Base-by-base conservation (phyloP, 1,140 invertebrate genomes). In the Lutraria rhynchaena region DNA sequence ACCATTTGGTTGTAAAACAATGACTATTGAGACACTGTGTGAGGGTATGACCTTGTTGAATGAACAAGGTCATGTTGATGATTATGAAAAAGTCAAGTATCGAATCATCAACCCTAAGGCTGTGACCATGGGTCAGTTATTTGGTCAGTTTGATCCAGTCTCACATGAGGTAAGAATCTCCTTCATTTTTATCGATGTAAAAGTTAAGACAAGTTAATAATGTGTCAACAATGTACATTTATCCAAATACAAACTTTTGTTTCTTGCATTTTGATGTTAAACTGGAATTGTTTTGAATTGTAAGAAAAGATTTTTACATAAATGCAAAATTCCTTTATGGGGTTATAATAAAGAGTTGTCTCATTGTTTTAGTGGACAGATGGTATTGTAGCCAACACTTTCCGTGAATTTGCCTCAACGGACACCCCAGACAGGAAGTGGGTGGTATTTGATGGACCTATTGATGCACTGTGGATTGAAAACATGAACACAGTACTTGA, bases 31-130 rank as follows among this genome's bases (percentile, higher is more conserved):
- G 51, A 89, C 89, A 0, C 92, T 98, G 9, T 96, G 95, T 3
- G 95, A 96, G 61, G 94, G 95, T 0, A 92, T 98, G 61, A 94
- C 94, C 0, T 94, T 95, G 49, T 86, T 93, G 67, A 84, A 87
- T 67, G 85, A 89, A 60, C 85, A 91, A 81, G 89, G 87, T 24
- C 82, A 86, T 46, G 57, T 77, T 37, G 87, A 90, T 22, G 91
- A 92, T 11, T 93, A 87, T 78, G 91, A 92, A 76, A 89, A 86
- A 70, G 92, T 93, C 29, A 83, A 90, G 31, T 91, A 87, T 76
- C 82, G 87, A 15, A 91, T 90, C 49, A 92, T 93, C 80, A 93
- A 93, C 82, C 92, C 92, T 24, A 93, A 93, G 83, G 83, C 92
- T 33, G 92, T 93, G 76, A 92, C 92, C 15, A 93, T 93, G 91